These are phyloP conservation scores for Stercorarius parasiticus DNA, from an alignment of 2,113 vertebrate genomes.

Conservation along the genomic window DNA sequence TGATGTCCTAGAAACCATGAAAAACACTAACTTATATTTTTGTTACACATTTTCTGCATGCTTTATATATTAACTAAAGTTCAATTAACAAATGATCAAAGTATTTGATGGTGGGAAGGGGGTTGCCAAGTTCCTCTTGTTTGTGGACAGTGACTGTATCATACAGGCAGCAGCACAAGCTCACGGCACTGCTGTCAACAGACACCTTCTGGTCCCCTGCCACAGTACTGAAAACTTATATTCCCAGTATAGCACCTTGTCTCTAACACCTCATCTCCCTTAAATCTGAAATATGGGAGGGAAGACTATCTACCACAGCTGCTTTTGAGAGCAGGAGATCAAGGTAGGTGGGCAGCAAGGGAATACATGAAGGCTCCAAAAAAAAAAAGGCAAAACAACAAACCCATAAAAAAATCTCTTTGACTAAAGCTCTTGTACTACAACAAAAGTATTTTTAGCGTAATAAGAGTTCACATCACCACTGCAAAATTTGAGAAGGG, in stretches of 20 bases:
- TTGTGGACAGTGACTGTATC: neutral
- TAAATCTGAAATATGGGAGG: neutral
- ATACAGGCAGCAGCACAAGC: neutral
- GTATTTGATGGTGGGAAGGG: neutral
- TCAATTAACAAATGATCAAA: accelerated
- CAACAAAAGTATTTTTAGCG: accelerated
- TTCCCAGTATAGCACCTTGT: neutral
- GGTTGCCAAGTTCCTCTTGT: neutral
- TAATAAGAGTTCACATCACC: neutral
- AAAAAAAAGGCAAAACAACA: neutral
- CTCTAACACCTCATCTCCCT: neutral
- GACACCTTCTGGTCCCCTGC: neutral
- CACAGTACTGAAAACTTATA: conserved; percentile 1
- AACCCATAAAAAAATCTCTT: neutral
- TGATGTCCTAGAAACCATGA: neutral
- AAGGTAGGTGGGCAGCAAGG: neutral
- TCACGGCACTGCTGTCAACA: neutral
- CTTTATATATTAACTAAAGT: neutral
- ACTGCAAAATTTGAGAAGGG: neutral
- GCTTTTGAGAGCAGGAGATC: neutral
- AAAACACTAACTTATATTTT: neutral
- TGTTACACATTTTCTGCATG: neutral
- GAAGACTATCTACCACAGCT: neutral
- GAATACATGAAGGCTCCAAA: neutral
- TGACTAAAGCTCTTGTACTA: neutral